Evolutionary conservation across 2,888 invertebrate genomes (phyloP), one percentile per base, ranked within the genome.

Genomic region (Thymelicus acteon): DNA sequence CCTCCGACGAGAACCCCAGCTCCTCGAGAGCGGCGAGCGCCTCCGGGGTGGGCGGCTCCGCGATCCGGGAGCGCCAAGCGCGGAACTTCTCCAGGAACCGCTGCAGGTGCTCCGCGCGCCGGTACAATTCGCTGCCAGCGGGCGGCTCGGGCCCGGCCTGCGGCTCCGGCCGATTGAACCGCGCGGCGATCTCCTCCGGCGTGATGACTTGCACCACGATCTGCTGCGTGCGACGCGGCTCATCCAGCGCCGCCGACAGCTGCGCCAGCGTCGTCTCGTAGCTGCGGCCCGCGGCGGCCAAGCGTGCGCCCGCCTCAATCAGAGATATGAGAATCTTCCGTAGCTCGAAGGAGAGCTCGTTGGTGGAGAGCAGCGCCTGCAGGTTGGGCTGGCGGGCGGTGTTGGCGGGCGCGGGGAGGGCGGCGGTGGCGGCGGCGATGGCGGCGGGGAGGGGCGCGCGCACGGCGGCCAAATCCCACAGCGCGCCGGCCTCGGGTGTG

Each of bases 381-480:
- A 93, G 79, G 66, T 93, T 91, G 0, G 93, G 93, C 68, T 93
- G 93, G 7, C 89, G 77, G 0, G 87, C 76, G 0, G 83, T 71
- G 71, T 82, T 85, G 52, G 85, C 84, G 2, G 93, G 88, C 0
- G 81, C 74, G 0, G 93, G 93, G 3, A 93, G 72, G 0, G 89
- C 84, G 0, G 93, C 90, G 0, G 93, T 93, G 0, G 92, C 93
- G 0, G 92, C 92, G 0, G 90, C 91, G 31, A 93, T 93, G 0
- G 90, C 84, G 0, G 83, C 85, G 15, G 82, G 83, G 62, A 88
- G 88, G 0, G 93, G 93, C 0, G 93, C 92, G 54, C 93, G 80
- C 0, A 93, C 90, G 0, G 91, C 79, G 2, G 93, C 93, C 0
- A 93, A 77, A 60, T 93, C 93, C 92, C 92, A 93, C 2, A 93